A percentile compares a stretch with the other conserved stretches of the same genome.
These are phyloP conservation scores for Forbesichthys agassizii DNA, from an alignment of 2,113 vertebrate genomes.

Conservation along the genomic window DNA sequence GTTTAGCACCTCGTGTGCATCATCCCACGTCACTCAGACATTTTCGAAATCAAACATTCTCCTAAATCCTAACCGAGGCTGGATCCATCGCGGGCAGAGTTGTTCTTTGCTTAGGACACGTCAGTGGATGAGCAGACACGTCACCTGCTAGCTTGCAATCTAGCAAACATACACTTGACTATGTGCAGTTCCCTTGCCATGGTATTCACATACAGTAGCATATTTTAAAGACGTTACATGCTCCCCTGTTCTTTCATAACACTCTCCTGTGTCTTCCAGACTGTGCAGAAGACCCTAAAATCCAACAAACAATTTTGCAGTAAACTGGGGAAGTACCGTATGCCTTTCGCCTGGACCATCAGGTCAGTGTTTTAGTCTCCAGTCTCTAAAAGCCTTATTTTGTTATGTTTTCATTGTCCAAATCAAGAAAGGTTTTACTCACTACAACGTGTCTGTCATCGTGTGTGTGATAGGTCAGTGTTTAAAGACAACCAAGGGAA, in stretches of 20 bases:
- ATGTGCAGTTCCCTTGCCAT: slow-evolving; percentile 21
- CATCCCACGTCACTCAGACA: slow-evolving; percentile 32
- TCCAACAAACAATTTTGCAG: slow-evolving; percentile 94
- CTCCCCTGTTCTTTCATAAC: slow-evolving; percentile 25
- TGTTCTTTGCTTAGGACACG: slow-evolving; percentile 42
- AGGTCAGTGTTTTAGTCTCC: slow-evolving; percentile 78
- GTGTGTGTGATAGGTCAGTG: slow-evolving; percentile 78
- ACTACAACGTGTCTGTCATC: background rate
- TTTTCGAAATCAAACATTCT: slow-evolving; percentile 50
- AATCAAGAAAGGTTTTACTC: too few species aligned
- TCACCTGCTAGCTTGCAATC: slow-evolving; percentile 44
- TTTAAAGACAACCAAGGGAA: slow-evolving; percentile 97
- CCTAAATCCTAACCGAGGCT: slow-evolving; percentile 41
- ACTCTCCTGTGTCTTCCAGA: slow-evolving; percentile 68
- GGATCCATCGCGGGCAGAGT: slow-evolving; percentile 29
- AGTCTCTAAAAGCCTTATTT: too few species aligned
- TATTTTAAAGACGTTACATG: slow-evolving; percentile 19
- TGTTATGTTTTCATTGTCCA: too few species aligned
- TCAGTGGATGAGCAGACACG: slow-evolving; percentile 57
- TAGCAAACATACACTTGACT: slow-evolving; percentile 28
- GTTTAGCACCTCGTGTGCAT: slow-evolving; percentile 35
- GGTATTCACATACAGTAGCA: slow-evolving; percentile 9
- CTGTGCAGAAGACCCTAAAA: slow-evolving; percentile 92
- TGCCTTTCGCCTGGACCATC: slow-evolving; percentile 98
- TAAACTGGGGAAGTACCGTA: slow-evolving; percentile 94